Evolutionary conservation across 2,113 vertebrate genomes (phyloP), one percentile per base, ranked within the genome.

Genomic region (Thunnus maccoyii): DNA sequence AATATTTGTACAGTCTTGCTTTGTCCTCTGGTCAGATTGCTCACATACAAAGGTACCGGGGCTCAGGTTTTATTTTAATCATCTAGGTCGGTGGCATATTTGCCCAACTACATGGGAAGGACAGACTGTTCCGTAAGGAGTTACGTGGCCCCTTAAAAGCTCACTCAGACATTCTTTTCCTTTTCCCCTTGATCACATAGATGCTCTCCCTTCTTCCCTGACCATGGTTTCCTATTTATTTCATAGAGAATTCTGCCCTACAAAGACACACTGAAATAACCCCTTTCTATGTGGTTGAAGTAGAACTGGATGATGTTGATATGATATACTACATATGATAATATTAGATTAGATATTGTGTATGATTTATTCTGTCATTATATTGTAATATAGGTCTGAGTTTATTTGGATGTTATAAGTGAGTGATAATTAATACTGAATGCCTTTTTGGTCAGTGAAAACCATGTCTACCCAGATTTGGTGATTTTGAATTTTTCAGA

Each of bases 41-140:
- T 61, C 54, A 85, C 69, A 72, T 51, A 61, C 64, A 71, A 74
- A 76, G 85, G 68, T 86, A 80, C 78, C 69, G 78, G 82, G 73
- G 82, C 86, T 85, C 75, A 55, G 56, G 88, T 90, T 94, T 94
- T 95, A 95, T 94, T 95, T 94, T 94, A 86, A 94, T 93, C 89
- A 94, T 90, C 85, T 95, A 93, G 95, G 94, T 94, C 92, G 76
- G 47, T 83, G 85, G 82, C 85, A 90, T 91, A 90, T 94, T 91
- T 91, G 89, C 76, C 80, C 75, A 90, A 86, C 91, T 90, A 83
- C 83, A 74, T 86, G 66, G 83, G 84, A 95, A 95, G 93, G 94
- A 91, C 93, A 90, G 78, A 85, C 58, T 61, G 84, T 54, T 90
- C 93, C 90, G 0, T 88, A 86, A 93, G 90, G 91, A 92, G 85